Evolutionary conservation across 2,797 vertebrate genomes (phyloP).

Genomic region (Myoxocephalus aenaeus): DNA sequence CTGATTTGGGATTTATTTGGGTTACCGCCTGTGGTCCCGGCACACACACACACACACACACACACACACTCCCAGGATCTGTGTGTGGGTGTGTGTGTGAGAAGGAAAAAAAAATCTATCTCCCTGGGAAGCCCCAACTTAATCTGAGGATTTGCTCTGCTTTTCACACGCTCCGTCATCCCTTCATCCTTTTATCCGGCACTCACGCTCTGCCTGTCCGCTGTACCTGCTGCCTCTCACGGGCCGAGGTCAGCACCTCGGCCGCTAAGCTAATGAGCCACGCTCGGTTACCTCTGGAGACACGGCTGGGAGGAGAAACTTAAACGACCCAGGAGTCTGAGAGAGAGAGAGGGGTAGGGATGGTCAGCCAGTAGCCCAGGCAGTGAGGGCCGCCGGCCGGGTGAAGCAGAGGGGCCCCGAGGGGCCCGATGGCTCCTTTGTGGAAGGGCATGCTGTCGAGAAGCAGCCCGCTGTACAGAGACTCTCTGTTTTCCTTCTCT

Average conservation of each 20-base stretch:
- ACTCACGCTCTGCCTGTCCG: constrained; percentile 22
- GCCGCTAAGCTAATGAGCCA: constrained; percentile 35
- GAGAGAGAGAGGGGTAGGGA: constrained; percentile 1
- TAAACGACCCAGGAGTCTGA: background rate
- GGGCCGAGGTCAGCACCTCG: constrained; percentile 30
- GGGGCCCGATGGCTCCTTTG: constrained; percentile 80
- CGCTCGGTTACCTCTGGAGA: constrained; percentile 1
- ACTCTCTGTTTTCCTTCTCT: constrained; percentile 86
- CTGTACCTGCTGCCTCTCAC: constrained; percentile 29
- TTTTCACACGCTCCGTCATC: constrained; percentile 17
- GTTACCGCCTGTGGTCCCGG: background rate
- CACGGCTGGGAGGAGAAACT: background rate
- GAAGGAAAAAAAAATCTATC: background rate
- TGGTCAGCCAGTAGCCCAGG: constrained; percentile 36
- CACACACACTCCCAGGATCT: constrained; percentile 15
- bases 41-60: background rate
- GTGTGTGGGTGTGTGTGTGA: constrained; percentile 3
- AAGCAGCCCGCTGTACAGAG: constrained; percentile 84
- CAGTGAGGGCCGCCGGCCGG: constrained; percentile 8
- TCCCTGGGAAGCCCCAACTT: constrained; percentile 37
- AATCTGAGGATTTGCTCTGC: constrained; percentile 64
- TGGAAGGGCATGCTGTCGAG: constrained; percentile 86
- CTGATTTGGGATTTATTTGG: background rate
- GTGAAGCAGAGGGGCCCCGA: background rate
- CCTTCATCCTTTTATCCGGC: constrained; percentile 44